Base-by-base conservation (phyloP, 2,113 vertebrate genomes). In the Labrus mixtus region DNA sequence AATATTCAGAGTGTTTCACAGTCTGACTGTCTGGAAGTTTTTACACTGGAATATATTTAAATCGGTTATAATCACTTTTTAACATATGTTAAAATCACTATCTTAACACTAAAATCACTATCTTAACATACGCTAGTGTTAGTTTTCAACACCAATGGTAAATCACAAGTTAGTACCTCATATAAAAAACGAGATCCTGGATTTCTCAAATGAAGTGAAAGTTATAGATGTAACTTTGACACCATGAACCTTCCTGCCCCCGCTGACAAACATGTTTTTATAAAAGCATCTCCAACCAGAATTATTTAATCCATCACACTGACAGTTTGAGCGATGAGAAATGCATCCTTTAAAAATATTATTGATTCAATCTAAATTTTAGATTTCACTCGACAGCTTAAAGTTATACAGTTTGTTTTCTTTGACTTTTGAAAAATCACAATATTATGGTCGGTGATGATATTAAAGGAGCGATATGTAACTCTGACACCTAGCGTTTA, bases 1-100 rank as follows among this genome's bases (percentile, higher is more conserved):
- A 61, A 61, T 45, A 54, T 68, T 76, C 64, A 76, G 48, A 1
- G 15, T 61, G 45, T 10, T 61, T 76, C 19, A 8, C 25, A n/a
- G 25, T 1, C n/a, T 46, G 45, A 16, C 41, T 43, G 41, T 43
- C 41, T 12, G 10, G 41, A 43, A 12, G 46, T 61, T 68, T n/a
- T 56, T 2, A 62, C 22, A 17, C 46, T 46, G 1, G 0, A 39
- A 39, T 20, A 37, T 15, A 56, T 16, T 41, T 15, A 9, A 6
- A 68, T 15, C 41, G 12, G 36, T 36, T 6, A 46, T 41, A 8
- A 39, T 39, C 37, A 25, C 37, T 39, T 39, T 39, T 39, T 39
- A 37, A 37, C 36, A 37, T 4, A 4, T 37, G 36, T 43, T 19
- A 45, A 3, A 13, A 57, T 23, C 22, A 59, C 9, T n/a, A n/a